Evolutionary conservation across 2,113 vertebrate species (phyloP).

Genomic region (Prunella fulvescens): DNA sequence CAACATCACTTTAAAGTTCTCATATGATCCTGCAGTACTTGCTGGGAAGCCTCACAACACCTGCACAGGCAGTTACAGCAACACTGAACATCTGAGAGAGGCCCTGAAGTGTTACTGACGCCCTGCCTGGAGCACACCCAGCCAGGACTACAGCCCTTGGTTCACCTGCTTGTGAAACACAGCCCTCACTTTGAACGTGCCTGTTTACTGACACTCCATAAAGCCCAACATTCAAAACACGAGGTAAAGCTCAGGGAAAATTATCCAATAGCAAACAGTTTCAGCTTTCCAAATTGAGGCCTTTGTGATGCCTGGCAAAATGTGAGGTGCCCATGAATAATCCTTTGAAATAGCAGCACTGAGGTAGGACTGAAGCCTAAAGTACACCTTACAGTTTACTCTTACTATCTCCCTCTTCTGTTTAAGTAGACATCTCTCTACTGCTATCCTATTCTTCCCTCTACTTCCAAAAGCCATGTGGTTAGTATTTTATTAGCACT

Average conservation of each 20-base stretch:
- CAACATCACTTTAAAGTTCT: background rate
- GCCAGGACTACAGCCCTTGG: background rate
- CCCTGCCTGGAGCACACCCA: background rate
- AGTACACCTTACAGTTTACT: background rate
- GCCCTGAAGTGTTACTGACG: background rate
- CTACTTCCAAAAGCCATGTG: background rate
- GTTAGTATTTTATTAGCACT: background rate
- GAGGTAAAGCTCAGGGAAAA: background rate
- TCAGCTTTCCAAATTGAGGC: background rate
- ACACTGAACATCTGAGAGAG: background rate
- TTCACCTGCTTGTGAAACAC: background rate
- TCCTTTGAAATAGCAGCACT: background rate
- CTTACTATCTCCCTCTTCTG: background rate
- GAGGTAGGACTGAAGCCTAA: background rate
- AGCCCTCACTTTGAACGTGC: fast-evolving
- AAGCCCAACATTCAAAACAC: background rate
- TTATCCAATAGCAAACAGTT: background rate
- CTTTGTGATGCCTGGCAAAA: background rate
- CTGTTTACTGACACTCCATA: background rate
- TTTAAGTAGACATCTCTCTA: background rate
- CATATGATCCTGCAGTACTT: fast-evolving
- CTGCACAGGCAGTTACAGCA: background rate
- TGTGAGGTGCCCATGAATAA: background rate
- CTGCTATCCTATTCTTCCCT: background rate
- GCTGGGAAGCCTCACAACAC: background rate